Base-by-base conservation (phyloP, 2,113 vertebrate genomes). In the Oceanites oceanicus region DNA sequence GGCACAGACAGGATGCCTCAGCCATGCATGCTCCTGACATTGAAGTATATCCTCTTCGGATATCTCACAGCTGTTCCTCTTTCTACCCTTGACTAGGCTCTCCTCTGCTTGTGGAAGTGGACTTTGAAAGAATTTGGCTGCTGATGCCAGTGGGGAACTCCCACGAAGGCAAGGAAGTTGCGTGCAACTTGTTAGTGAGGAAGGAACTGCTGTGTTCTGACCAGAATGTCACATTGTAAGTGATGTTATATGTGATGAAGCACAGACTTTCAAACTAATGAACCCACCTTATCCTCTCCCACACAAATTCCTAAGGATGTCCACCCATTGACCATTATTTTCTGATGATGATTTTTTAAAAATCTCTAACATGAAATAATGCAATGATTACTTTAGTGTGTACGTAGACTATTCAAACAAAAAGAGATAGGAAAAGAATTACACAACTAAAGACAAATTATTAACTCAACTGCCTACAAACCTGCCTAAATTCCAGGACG, bases 51-150 rank as follows among this genome's bases (percentile, higher is more conserved):
- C n/a, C n/a, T 90, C 47, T 56, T 47, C 22, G 36, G 86, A 88
- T 63, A 81, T 79, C 32, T 63, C 77, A 73, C 91, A 89, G 86
- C 92, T 96, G 92, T 47, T 94, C 36, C 36, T 63, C 61, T 59
- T 76, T 75, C 74, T 72, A 61, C 65, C 49, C 84, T 90, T 44
- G 26, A 47, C 29, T 86, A n/a, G 45, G n/a, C 59, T 88, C 73
- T 81, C 29, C 49, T 79, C 91, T 79, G 66, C 76, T 83, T 73
- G 38, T 81, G 36, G 32, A 96, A 95, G 38, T 29, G 45, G 77
- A 70, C 77, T 92, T 86, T 9, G 58, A 96, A 96, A 81, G 86
- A 96, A 97, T 97, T 94, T 82, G 38, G 34, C 23, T 70, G 71
- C 91, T 76, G 42, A 62, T 91, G 89, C 93, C 71, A 75, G 32